These are phyloP conservation scores for Xenopus borealis DNA, from an alignment of 2,113 vertebrate genomes.

Conservation along the genomic window DNA sequence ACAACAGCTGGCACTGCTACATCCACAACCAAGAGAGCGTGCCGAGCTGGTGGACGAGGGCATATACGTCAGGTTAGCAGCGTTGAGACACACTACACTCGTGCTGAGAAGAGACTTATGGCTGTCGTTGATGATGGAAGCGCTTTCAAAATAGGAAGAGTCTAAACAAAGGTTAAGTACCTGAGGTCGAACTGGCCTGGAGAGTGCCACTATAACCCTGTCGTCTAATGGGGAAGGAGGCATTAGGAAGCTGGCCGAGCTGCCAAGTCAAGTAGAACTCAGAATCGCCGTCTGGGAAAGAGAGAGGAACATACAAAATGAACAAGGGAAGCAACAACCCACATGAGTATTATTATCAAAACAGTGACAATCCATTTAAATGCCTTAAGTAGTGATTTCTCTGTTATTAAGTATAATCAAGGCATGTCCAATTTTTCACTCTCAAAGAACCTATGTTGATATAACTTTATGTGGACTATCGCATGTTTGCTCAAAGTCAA, in stretches of 20 bases:
- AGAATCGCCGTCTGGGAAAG: slow-evolving; percentile 70
- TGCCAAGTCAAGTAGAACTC: slow-evolving; percentile 83
- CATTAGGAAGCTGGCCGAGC: slow-evolving; percentile 92
- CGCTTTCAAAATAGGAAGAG: slow-evolving; percentile 83
- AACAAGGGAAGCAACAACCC: slow-evolving; percentile 39
- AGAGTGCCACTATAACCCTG: slow-evolving; percentile 97
- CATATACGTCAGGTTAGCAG: slow-evolving; percentile 98
- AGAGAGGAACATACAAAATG: slow-evolving; percentile 48
- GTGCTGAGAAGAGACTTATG: slow-evolving; percentile 70
- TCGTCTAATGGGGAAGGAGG: slow-evolving; percentile 98
- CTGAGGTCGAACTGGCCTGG: slow-evolving; percentile 96
- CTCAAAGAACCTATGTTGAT: neutral
- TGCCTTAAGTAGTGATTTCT: neutral
- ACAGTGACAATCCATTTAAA: neutral
- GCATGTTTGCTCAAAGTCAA: no score
- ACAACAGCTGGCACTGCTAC: slow-evolving; percentile 98
- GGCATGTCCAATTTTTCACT: no score
- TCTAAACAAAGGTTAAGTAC: slow-evolving; percentile 95
- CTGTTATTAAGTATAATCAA: no score
- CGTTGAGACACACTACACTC: slow-evolving; percentile 86
- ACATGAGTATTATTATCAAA: neutral
- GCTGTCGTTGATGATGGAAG: slow-evolving; percentile 62
- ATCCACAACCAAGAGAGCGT: slow-evolving; percentile 98
- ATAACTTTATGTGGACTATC: neutral
- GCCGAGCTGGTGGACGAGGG: slow-evolving; percentile 98